phyloP scores from a whole-genome alignment of 1,140 invertebrate genomes.

The Galleria mellonella region DNA sequence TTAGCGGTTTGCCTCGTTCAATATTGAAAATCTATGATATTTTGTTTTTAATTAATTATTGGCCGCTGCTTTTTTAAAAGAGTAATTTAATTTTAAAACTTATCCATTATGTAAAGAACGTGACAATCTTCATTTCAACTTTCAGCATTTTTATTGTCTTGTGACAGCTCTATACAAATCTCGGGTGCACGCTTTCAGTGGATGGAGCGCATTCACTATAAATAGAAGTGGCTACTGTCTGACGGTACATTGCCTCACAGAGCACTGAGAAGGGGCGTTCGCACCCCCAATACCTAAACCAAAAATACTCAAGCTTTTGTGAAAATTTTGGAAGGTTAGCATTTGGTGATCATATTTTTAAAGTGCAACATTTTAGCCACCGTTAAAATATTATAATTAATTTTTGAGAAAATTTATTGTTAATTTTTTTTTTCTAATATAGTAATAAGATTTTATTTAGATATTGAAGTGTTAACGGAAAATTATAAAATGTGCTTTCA shows the following conservation, averaged over 20 bases:
- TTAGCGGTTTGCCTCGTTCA: too few species aligned
- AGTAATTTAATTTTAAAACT: too few species aligned
- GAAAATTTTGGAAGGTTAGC: constrained; percentile 66
- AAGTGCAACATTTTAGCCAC: constrained; percentile 8
- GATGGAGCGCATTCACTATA: constrained; percentile 42
- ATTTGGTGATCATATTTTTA: constrained; percentile 20
- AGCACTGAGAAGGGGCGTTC: constrained; percentile 35
- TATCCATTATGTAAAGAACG: constrained; percentile 1
- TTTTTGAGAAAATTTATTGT: constrained; percentile 1
- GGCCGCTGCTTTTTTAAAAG: too few species aligned
- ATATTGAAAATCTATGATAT: too few species aligned
- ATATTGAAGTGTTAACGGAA: constrained; percentile 6
- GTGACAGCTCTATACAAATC: constrained; percentile 37
- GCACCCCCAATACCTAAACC: constrained; percentile 31
- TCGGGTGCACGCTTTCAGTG: not conserved
- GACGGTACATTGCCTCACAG: constrained; percentile 50
- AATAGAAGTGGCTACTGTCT: constrained; percentile 37
- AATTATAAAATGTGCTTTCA: constrained; percentile 42
- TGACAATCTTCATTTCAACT: not conserved
- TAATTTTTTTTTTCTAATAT: not conserved
- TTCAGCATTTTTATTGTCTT: constrained; percentile 3
- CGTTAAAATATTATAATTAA: constrained; percentile 8
- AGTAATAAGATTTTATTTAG: too few species aligned
- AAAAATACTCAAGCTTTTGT: constrained; percentile 34
- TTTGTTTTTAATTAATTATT: too few species aligned